Evolutionary conservation across 2,797 vertebrate genomes (phyloP).

Genomic region (Alexandromys oeconomus): DNA sequence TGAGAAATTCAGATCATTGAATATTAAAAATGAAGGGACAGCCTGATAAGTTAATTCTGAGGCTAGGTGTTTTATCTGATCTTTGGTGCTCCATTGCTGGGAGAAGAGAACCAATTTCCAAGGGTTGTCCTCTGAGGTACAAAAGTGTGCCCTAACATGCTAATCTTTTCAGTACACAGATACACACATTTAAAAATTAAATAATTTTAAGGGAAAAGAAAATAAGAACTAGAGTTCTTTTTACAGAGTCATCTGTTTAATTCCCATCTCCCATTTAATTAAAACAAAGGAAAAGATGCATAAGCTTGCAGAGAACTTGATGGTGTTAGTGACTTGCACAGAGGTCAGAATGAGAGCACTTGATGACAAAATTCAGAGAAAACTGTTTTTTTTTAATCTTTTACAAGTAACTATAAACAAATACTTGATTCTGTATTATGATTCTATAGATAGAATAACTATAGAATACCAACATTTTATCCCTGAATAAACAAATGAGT

Average conservation of each 20-base stretch:
- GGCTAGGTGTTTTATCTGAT: neutral
- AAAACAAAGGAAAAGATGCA: neutral
- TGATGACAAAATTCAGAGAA: neutral
- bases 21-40: neutral
- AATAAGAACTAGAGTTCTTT: neutral
- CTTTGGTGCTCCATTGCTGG: neutral
- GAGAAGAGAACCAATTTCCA: neutral
- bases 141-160: neutral
- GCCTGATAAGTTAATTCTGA: neutral
- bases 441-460: neutral
- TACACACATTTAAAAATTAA: neutral
- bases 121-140: neutral
- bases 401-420: neutral
- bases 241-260: neutral
- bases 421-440: neutral
- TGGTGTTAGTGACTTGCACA: neutral
- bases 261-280: neutral
- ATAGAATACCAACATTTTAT: constrained; percentile 13
- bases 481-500: neutral
- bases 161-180: neutral
- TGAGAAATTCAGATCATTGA: neutral
- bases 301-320: neutral
- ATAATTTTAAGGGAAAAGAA: neutral
- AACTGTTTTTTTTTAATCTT: neutral
- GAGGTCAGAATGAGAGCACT: neutral